Conservation (phyloP, 2,113 vertebrate genomes). For the Amphilophus citrinellus region DNA sequence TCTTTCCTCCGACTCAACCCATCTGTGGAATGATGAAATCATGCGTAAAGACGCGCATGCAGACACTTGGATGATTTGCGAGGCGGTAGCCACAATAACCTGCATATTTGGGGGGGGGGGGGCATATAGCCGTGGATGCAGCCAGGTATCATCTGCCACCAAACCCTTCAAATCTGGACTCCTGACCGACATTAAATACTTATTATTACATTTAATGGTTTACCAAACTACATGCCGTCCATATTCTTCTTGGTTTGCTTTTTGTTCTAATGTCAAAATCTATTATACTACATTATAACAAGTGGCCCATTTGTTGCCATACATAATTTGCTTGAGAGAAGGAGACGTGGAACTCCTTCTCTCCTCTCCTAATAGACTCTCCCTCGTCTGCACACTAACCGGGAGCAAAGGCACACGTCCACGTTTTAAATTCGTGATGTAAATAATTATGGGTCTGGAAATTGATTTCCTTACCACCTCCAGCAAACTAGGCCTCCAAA, state of each 20-base stretch:
- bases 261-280: not conserved
- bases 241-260: not conserved
- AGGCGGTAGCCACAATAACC: slow-evolving; percentile 40
- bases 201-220: not conserved
- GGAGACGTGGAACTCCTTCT: slow-evolving; percentile 39
- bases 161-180: not conserved
- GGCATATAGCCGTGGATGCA: not conserved
- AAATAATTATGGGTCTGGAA: slow-evolving; percentile 76
- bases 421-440: slow-evolving; percentile 69
- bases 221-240: not conserved
- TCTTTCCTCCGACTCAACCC: slow-evolving; percentile 63
- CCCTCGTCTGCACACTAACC: slow-evolving; percentile 48
- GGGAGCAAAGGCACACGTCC: slow-evolving; percentile 53
- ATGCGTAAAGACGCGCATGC: slow-evolving; percentile 69
- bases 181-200: not conserved
- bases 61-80: slow-evolving; percentile 52
- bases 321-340: slow-evolving; percentile 31
- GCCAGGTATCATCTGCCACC: not conserved
- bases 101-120: not conserved
- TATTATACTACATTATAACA: slow-evolving; percentile 18
- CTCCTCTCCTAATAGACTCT: slow-evolving; percentile 36
- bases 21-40: slow-evolving; percentile 71
- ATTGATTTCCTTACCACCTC: slow-evolving; percentile 73
- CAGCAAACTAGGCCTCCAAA: slow-evolving; percentile 55
- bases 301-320: slow-evolving; percentile 53